Evolutionary conservation across 2,888 invertebrate genomes (phyloP).

Genomic region (Galerucella pusilla): DNA sequence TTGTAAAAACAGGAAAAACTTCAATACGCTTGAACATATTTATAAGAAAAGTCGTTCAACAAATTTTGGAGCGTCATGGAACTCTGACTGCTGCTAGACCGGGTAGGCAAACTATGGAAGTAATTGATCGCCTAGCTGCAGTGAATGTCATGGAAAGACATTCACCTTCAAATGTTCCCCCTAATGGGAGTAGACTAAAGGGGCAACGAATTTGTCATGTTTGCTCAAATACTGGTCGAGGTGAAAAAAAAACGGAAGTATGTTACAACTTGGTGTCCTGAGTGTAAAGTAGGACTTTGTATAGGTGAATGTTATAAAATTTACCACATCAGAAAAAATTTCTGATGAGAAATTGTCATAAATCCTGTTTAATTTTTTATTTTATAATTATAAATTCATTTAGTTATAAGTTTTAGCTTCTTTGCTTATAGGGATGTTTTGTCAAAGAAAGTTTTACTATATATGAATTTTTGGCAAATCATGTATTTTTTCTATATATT

Average conservation of each 20-base stretch:
- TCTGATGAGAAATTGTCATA: too few relatives aligned
- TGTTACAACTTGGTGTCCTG: background rate
- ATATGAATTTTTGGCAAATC: background rate
- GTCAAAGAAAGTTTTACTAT: background rate
- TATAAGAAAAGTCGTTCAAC: background rate
- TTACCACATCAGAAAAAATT: background rate
- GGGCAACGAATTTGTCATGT: background rate
- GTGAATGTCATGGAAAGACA: background rate
- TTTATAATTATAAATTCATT: background rate
- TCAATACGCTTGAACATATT: background rate
- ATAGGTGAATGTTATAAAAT: background rate
- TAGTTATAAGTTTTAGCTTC: background rate
- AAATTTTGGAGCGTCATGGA: background rate
- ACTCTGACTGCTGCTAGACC: background rate
- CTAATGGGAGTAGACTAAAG: background rate
- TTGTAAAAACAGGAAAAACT: conserved; percentile 4
- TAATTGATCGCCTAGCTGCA: background rate
- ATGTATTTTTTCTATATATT: conserved; percentile 25
- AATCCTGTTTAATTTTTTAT: too few relatives aligned
- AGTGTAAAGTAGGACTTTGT: background rate
- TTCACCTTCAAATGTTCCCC: background rate
- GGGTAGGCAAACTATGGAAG: background rate
- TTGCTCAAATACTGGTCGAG: background rate
- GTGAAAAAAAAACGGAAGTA: conserved; percentile 8
- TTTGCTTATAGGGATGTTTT: too few relatives aligned